These are phyloP conservation scores for Eurytoma adleriae DNA, from an alignment of 2,888 invertebrate species.

Conservation along the genomic window DNA sequence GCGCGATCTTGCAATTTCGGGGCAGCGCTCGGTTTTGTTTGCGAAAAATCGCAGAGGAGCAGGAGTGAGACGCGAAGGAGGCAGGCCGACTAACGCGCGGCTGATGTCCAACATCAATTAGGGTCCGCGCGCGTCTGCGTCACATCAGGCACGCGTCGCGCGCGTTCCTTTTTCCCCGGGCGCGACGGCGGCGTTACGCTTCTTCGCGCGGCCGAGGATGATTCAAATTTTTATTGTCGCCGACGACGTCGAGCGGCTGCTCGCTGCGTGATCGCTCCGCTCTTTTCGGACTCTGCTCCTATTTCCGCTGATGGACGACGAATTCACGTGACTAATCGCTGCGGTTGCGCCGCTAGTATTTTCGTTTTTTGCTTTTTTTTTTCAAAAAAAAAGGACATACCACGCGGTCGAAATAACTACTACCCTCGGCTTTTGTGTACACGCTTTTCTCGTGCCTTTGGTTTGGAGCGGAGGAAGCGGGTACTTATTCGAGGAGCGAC, in stretches of 20 bases:
- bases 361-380: neutral
- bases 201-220: constrained; percentile 22
- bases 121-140: neutral
- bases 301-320: constrained; percentile 29
- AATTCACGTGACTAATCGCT: neutral
- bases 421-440: neutral
- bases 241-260: neutral
- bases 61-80: neutral
- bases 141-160: constrained; percentile 1
- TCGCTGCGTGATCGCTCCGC: neutral
- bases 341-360: neutral
- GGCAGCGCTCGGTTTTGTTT: neutral
- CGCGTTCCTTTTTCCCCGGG: neutral
- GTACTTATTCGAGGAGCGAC: neutral
- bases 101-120: no score
- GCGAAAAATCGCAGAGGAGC: neutral
- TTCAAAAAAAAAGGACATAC: neutral
- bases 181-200: neutral
- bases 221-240: constrained; percentile 46
- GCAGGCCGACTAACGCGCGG: neutral
- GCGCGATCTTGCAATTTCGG: no score
- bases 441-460: neutral
- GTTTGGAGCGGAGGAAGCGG: neutral
- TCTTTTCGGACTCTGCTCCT: constrained; percentile 3
- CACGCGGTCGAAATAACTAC: neutral